These are phyloP conservation scores for Acanthis flammea DNA, from an alignment of 2,797 vertebrate species.

Conservation along the genomic window DNA sequence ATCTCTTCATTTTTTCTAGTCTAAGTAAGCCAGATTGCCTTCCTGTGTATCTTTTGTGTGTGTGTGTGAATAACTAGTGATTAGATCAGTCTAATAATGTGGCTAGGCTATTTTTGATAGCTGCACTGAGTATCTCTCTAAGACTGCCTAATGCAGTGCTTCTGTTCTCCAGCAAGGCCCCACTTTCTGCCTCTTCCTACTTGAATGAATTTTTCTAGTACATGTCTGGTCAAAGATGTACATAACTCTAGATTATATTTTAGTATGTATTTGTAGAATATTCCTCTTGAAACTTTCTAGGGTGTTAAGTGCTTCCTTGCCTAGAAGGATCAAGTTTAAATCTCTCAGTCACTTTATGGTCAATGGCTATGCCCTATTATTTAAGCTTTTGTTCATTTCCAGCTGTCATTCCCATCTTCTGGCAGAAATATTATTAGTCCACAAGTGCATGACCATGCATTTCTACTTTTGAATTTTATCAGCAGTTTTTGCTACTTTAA, in stretches of 20 bases:
- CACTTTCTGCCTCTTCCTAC: background rate
- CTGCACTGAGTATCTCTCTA: background rate
- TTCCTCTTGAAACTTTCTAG: background rate
- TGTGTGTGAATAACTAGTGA: background rate
- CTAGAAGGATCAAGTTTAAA: background rate
- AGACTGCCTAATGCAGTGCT: background rate
- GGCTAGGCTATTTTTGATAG: background rate
- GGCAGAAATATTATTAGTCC: background rate
- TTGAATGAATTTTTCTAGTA: background rate
- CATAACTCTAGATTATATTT: background rate
- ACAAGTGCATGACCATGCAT: background rate
- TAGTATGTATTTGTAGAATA: background rate
- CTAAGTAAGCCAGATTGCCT: background rate
- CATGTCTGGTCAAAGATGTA: background rate
- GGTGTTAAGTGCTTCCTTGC: background rate
- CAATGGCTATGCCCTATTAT: background rate
- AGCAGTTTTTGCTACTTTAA: background rate
- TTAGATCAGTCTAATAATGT: background rate
- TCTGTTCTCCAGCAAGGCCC: background rate
- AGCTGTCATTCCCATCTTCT: background rate
- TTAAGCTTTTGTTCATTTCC: background rate
- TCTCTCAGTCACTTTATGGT: background rate
- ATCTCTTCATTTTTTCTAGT: background rate
- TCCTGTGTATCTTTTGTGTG: background rate
- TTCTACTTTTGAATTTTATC: background rate